Percentiles rank a stretch among this genome's conserved stretches.
phyloP scores from a whole-genome alignment of 2,888 invertebrate species.

The Temnothorax unifasciatus region DNA sequence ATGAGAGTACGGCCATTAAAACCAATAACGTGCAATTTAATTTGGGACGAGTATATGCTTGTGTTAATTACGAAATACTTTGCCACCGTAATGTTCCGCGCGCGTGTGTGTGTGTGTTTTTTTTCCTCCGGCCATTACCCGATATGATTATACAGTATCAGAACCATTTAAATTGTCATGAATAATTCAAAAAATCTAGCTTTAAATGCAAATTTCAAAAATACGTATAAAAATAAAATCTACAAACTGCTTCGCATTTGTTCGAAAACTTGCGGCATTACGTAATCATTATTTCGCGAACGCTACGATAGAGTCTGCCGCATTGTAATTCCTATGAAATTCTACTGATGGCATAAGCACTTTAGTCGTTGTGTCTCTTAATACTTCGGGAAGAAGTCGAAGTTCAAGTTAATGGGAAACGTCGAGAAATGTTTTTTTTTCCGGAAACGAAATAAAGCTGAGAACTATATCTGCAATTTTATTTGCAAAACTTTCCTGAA shows the following conservation, averaged over 20 bases:
- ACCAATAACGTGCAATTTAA: conserved; percentile 53
- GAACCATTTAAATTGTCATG: neutral
- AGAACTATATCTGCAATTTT: conserved; percentile 24
- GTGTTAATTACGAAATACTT: conserved; percentile 53
- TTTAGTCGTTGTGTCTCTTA: neutral
- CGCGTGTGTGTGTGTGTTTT: neutral
- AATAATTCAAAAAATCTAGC: neutral
- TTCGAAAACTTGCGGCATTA: neutral
- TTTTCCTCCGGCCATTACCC: neutral
- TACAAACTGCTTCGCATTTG: neutral
- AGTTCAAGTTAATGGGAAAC: conserved; percentile 7
- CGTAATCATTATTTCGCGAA: conserved; percentile 2
- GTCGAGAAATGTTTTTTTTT: conserved; percentile 18
- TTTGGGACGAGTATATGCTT: conserved; percentile 40
- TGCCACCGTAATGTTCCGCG: conserved; percentile 24
- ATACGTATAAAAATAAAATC: neutral
- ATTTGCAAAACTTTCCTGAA: conserved; percentile 47
- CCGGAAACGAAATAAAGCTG: neutral
- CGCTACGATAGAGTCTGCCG: neutral
- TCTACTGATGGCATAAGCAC: neutral
- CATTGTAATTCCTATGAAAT: neutral
- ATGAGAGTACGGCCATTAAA: conserved; percentile 37
- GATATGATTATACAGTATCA: conserved; percentile 1
- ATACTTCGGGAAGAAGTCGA: neutral
- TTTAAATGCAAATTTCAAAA: neutral